Percentiles rank a stretch among this genome's conserved stretches.
Evolutionary conservation across 2,888 invertebrate genomes (phyloP).

Genomic region (Dolichopus griseipennis): DNA sequence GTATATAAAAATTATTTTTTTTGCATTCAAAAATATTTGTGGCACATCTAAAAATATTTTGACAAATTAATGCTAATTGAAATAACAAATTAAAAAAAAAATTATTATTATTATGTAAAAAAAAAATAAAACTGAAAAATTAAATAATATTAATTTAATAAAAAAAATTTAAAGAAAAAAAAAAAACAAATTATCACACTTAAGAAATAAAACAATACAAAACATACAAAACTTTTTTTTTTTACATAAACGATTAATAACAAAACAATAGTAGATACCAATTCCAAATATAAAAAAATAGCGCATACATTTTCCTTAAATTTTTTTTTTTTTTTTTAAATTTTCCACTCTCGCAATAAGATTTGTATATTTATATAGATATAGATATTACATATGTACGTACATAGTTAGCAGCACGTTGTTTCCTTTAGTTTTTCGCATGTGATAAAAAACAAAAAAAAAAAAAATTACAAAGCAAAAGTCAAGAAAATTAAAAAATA

Average conservation of each 20-base stretch:
- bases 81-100: not conserved
- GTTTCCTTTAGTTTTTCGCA: constrained; percentile 2
- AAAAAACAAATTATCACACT: not conserved
- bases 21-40: no score
- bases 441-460: not conserved
- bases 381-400: no score
- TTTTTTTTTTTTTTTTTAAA: no score
- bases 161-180: no score
- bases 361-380: no score
- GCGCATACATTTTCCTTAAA: no score
- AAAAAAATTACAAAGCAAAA: not conserved
- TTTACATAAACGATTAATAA: not conserved
- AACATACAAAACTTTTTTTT: no score
- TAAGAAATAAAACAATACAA: not conserved
- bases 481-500: not conserved
- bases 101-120: not conserved
- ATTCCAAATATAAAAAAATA: not conserved
- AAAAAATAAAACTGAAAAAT: not conserved
- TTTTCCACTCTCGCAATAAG: no score
- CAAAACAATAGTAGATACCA: not conserved
- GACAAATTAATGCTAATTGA: not conserved
- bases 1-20: no score
- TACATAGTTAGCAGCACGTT: not conserved
- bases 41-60: no score
- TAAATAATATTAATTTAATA: not conserved